Conservation (phyloP, 2,113 vertebrate genomes). For the Lophotis ruficrista region DNA sequence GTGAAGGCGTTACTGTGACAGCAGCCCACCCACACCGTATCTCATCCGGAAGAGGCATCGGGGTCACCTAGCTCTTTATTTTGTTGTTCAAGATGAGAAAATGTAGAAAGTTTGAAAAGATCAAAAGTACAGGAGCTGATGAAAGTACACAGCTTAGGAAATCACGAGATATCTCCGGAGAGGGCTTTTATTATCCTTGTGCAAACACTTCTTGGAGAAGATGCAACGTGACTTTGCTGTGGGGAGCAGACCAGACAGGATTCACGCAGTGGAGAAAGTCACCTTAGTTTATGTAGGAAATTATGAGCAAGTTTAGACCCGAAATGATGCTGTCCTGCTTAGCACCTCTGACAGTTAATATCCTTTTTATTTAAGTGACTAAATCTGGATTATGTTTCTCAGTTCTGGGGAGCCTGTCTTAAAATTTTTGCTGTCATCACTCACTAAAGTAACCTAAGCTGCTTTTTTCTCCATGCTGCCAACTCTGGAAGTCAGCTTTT, state of each 20-base stretch:
- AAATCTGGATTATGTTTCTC: not conserved
- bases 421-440: not conserved
- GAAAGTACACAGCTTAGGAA: not conserved
- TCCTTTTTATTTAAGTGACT: not conserved
- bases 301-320: fast-evolving
- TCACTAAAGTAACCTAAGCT: not conserved
- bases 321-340: not conserved
- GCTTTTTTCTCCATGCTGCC: not conserved
- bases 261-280: not conserved
- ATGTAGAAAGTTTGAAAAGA: not conserved
- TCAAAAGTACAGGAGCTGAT: not conserved
- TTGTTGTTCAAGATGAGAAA: not conserved
- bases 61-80: not conserved
- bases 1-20: not conserved
- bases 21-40: not conserved
- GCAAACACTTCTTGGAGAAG: not conserved
- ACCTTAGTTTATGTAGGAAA: not conserved
- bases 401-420: not conserved
- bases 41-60: not conserved
- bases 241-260: not conserved
- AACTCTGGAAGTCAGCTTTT: not conserved
- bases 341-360: not conserved
- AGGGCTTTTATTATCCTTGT: not conserved
- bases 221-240: not conserved
- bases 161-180: not conserved